Evolutionary conservation across 2,113 vertebrate genomes (phyloP).

Genomic region (Petrocephalus microphthalmus): DNA sequence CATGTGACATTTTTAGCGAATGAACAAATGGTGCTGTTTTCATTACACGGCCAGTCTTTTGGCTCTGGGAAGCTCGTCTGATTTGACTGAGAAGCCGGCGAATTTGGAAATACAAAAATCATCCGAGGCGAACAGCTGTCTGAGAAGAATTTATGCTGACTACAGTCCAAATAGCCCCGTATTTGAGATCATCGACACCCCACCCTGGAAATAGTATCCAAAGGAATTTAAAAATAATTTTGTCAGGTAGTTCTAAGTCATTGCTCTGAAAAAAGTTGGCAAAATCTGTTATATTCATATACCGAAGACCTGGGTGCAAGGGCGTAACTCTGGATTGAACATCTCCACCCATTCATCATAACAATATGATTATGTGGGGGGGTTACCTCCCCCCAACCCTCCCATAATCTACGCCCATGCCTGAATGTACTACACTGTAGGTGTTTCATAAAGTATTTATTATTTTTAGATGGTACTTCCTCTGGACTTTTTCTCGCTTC

Average conservation of each 20-base stretch:
- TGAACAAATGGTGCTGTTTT: not conserved
- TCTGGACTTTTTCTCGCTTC: not conserved
- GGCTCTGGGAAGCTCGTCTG: not conserved
- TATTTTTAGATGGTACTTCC: not conserved
- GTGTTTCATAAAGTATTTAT: constrained; percentile 10
- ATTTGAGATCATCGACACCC: not conserved
- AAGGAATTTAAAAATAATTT: not conserved
- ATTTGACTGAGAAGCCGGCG: not conserved
- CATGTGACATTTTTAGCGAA: not conserved
- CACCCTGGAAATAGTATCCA: not conserved
- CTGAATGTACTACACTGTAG: not conserved
- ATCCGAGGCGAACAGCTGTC: not conserved
- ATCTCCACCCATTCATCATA: too few species aligned
- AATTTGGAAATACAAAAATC: constrained; percentile 3
- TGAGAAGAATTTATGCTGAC: not conserved
- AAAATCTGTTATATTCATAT: not conserved
- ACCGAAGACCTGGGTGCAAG: not conserved
- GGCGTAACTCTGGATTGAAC: not conserved
- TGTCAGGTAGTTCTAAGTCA: not conserved
- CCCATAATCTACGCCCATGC: too few species aligned
- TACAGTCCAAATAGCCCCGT: not conserved
- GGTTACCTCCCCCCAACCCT: too few species aligned
- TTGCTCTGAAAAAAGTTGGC: not conserved
- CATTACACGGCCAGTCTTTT: not conserved
- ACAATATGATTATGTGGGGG: too few species aligned